Base-by-base conservation (phyloP, 2,113 vertebrate species). In the Hypocryptadius cinnamomeus region DNA sequence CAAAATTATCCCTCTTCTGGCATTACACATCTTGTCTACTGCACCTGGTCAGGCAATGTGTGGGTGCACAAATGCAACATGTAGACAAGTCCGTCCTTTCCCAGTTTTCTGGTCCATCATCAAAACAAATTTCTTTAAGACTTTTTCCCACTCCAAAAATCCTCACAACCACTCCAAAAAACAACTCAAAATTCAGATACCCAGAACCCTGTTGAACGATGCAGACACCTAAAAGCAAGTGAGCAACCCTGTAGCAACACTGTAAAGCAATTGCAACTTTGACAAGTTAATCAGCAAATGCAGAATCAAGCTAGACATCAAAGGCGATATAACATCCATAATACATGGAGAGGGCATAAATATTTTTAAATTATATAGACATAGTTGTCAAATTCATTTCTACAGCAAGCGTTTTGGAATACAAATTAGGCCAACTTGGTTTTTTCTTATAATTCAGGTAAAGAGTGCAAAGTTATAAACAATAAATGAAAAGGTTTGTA, bases 241-340 rank as follows among this genome's bases (percentile, higher is more conserved):
- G 5, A 87, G 31, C 9, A 45, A 37, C 31, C 61, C 37, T 35
- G 66, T 16, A 71, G 35, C 39, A 85, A 79, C 68, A 48, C 39
- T 40, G 35, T 28, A 87, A 60, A 79, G 90, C 59, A 79, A 79
- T 44, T 25, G 11, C 65, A 86, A 47, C 31, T 69, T 13, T 79
- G 90, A 91, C 81, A 89, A 68, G 24, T 78, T 85, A 84, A 86
- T 91, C 73, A 89, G 77, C 40, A 93, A 80, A 87, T n/a, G 30
- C 27, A 89, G 73, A 79, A 56, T 48, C 81, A 60, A 87, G 48
- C 15, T 30, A 85, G 66, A 72, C 63, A 84, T 60, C 48, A 81
- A 79, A 87, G 70, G 61, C 2, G 0, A 71, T 79, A 79, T 23
- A 85, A 57, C 57, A 85, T 78, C 87, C 53, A 71, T 71, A 91